Evolutionary conservation across 2,797 vertebrate species (phyloP).

Genomic region (Trichosurus vulpecula): DNA sequence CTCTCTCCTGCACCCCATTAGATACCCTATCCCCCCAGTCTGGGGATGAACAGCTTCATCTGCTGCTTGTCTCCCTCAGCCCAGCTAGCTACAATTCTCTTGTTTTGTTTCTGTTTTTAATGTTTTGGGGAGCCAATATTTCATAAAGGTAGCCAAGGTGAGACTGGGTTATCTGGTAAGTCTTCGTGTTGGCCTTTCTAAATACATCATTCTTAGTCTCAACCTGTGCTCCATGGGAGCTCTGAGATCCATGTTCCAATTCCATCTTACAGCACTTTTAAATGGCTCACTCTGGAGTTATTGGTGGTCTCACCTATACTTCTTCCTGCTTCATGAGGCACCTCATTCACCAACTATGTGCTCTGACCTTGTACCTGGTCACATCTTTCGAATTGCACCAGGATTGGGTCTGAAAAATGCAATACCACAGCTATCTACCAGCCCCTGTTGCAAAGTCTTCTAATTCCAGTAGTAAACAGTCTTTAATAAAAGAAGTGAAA

Average conservation of each 20-base stretch:
- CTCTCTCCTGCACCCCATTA: neutral
- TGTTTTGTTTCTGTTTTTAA: neutral
- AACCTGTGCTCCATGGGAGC: neutral
- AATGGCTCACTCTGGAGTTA: neutral
- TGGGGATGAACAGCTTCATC: neutral
- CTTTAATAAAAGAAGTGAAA: conserved; percentile 15
- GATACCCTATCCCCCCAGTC: neutral
- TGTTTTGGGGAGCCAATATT: neutral
- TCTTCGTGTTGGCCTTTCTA: neutral
- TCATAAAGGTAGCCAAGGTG: neutral
- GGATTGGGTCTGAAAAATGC: neutral
- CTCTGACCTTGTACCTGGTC: neutral
- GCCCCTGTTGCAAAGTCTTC: neutral
- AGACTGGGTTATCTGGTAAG: neutral
- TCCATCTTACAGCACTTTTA: neutral
- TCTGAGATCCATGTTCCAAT: neutral
- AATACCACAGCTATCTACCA: neutral
- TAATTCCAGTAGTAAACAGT: conserved; percentile 22
- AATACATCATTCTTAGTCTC: neutral
- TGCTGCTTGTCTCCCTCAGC: fast-evolving
- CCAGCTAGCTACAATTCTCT: neutral
- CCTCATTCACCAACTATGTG: neutral
- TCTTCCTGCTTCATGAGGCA: neutral
- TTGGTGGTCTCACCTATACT: neutral
- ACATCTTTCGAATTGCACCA: neutral